Percentiles rank a stretch among this genome's conserved stretches.
phyloP scores from a whole-genome alignment of 2,113 vertebrate species.

The Brachyistius frenatus region DNA sequence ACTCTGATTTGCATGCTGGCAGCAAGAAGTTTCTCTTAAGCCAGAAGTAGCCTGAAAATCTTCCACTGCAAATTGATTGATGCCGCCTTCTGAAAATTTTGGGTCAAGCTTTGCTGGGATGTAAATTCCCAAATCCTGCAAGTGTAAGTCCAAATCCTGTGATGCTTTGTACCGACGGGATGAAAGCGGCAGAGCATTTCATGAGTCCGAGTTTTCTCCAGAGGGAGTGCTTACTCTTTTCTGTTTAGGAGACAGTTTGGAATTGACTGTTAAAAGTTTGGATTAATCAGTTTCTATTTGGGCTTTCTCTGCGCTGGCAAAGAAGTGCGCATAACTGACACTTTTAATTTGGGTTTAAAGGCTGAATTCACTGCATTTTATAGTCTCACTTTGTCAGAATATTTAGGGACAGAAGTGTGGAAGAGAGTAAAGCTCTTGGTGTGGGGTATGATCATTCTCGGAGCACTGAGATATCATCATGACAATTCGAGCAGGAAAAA shows the following conservation, averaged over 20 bases:
- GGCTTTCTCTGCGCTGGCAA: background rate
- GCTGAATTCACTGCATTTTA: slow-evolving; percentile 1
- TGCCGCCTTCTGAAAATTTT: background rate
- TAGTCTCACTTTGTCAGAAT: background rate
- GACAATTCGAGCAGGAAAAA: background rate
- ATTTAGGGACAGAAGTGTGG: background rate
- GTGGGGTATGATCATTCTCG: background rate
- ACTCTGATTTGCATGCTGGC: background rate
- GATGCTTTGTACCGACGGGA: slow-evolving; percentile 15
- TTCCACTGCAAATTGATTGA: no score
- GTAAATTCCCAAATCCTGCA: background rate
- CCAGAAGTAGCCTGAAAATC: background rate
- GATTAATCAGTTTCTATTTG: background rate
- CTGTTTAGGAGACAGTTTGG: slow-evolving; percentile 9
- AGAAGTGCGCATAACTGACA: background rate
- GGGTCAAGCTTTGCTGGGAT: slow-evolving; percentile 8
- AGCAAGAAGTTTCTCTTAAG: background rate
- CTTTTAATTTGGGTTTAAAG: background rate
- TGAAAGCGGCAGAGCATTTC: background rate
- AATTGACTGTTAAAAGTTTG: background rate
- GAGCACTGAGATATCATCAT: background rate
- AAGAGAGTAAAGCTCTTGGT: background rate
- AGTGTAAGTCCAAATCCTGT: slow-evolving; percentile 6
- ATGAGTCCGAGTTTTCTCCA: slow-evolving; percentile 1
- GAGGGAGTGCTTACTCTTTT: slow-evolving; percentile 14